Evolutionary conservation across 2,888 invertebrate genomes (phyloP).

Genomic region (Agrilus cyanescens): DNA sequence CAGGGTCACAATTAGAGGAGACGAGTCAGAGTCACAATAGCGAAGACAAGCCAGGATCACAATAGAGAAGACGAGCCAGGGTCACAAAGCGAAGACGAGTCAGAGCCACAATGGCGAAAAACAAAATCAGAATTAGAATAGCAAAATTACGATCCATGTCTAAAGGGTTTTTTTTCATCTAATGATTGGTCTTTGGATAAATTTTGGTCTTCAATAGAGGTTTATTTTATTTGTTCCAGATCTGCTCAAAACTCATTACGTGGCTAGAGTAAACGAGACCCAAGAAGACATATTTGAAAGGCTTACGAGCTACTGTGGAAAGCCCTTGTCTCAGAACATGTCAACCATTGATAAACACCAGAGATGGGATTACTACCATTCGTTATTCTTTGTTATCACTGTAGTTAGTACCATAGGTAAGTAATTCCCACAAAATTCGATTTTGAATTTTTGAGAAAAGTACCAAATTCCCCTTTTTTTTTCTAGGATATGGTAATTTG

Average conservation of each 20-base stretch:
- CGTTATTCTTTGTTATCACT: conserved; percentile 83
- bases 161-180: no score
- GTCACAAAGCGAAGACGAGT: no score
- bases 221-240: conserved; percentile 38
- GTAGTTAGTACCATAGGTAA: conserved; percentile 84
- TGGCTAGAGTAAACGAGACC: conserved; percentile 41
- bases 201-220: background rate
- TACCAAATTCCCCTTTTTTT: conserved; percentile 4
- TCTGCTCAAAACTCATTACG: conserved; percentile 46
- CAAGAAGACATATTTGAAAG: conserved; percentile 48
- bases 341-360: conserved; percentile 45
- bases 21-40: no score
- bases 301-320: conserved; percentile 62
- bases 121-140: no score
- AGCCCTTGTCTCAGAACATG: conserved; percentile 52
- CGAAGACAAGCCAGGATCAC: no score
- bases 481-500: conserved; percentile 78
- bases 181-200: no score
- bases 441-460: background rate
- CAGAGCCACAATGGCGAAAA: no score
- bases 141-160: no score
- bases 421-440: conserved; percentile 15
- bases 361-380: conserved; percentile 84
- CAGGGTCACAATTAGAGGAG: no score
- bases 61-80: no score